phyloP scores from a whole-genome alignment of 1,140 invertebrate genomes.

The Drosophila kepulauana region DNA sequence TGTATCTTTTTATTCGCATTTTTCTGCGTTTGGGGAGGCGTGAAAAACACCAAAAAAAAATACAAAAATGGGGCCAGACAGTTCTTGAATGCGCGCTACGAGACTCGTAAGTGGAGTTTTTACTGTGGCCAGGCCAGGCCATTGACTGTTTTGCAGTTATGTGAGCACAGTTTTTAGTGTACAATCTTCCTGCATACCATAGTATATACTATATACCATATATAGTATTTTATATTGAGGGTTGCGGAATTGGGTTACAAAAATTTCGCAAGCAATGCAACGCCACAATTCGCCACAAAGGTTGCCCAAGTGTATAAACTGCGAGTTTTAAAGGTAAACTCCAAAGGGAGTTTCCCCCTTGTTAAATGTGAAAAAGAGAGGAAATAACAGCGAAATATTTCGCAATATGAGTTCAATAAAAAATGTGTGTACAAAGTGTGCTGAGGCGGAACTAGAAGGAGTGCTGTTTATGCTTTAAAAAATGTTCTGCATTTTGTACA shows the following conservation, averaged over 20 bases:
- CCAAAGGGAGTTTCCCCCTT: not conserved
- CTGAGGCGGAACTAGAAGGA: no score
- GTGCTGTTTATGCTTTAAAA: no score
- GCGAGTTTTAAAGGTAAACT: slow-evolving; percentile 8
- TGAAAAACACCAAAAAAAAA: slow-evolving; percentile 36
- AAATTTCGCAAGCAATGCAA: slow-evolving; percentile 10
- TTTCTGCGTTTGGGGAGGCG: slow-evolving; percentile 43
- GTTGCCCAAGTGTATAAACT: slow-evolving; percentile 11
- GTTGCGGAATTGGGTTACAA: slow-evolving; percentile 17
- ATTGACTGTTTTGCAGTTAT: slow-evolving; percentile 42
- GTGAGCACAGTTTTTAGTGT: slow-evolving; percentile 18
- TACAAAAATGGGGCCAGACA: slow-evolving; percentile 11
- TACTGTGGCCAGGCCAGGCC: slow-evolving; percentile 41
- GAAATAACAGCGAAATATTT: not conserved
- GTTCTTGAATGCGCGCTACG: slow-evolving; percentile 14
- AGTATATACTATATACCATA: not conserved
- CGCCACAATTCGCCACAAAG: slow-evolving; percentile 11
- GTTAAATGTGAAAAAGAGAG: not conserved
- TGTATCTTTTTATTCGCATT: slow-evolving; percentile 29
- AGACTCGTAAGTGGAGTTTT: slow-evolving; percentile 36
- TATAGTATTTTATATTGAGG: not conserved
- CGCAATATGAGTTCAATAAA: slow-evolving; percentile 1
- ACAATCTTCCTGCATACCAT: slow-evolving; percentile 15
- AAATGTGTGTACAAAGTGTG: not conserved
- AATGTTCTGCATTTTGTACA: no score